Evolutionary conservation across 2,113 vertebrate genomes (phyloP).

Genomic region (Bagarius yarrelli): DNA sequence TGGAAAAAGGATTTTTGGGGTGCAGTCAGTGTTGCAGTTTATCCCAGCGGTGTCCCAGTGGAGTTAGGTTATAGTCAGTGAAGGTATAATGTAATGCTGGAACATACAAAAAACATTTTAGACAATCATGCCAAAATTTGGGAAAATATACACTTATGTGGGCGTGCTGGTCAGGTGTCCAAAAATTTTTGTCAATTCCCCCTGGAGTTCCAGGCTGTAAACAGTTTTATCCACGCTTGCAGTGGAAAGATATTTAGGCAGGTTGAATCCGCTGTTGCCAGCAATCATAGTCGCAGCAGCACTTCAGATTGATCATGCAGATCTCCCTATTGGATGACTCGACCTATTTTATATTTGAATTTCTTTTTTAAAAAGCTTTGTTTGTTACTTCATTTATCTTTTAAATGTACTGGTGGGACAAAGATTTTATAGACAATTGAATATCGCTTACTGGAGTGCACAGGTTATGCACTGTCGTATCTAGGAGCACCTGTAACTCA

Average conservation of each 20-base stretch:
- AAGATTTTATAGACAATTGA: slow-evolving; percentile 64
- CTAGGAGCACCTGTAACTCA: not conserved
- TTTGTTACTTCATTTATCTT: slow-evolving; percentile 63
- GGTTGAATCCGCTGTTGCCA: slow-evolving; percentile 48
- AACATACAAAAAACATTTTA: too few relatives aligned
- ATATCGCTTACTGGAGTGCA: slow-evolving; percentile 62
- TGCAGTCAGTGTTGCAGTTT: too few relatives aligned
- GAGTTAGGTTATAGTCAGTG: too few relatives aligned
- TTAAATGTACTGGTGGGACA: slow-evolving; percentile 54
- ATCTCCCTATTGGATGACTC: slow-evolving; percentile 58
- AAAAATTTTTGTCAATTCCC: not conserved
- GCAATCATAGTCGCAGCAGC: slow-evolving; percentile 55
- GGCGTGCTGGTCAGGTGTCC: too few relatives aligned
- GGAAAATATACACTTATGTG: too few relatives aligned
- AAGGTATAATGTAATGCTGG: too few relatives aligned
- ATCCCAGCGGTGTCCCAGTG: too few relatives aligned
- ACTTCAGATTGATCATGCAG: slow-evolving; percentile 54
- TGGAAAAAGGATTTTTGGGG: too few relatives aligned
- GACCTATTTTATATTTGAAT: slow-evolving; percentile 67
- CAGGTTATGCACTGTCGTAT: not conserved
- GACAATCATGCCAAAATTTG: too few relatives aligned
- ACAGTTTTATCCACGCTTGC: slow-evolving; percentile 16
- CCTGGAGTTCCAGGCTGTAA: slow-evolving; percentile 15
- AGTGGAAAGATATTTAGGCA: slow-evolving; percentile 37
- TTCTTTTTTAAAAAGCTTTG: slow-evolving; percentile 57